Conservation (phyloP, 2,888 invertebrate species). For the Metalampra italica region DNA sequence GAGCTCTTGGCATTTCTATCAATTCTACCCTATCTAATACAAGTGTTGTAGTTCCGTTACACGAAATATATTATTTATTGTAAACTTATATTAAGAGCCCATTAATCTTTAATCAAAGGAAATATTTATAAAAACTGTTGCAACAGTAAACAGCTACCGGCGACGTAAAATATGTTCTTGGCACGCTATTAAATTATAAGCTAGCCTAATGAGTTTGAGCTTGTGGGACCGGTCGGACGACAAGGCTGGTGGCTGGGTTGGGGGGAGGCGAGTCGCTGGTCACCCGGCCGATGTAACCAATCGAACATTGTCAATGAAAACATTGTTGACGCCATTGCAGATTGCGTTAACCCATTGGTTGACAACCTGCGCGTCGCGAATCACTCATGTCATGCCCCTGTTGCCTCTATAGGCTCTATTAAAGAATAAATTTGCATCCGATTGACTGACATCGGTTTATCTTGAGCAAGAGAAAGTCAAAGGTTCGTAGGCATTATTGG, state of each 20-base stretch:
- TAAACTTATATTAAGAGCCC: constrained; percentile 4
- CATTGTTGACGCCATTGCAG: constrained; percentile 9
- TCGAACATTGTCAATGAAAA: constrained; percentile 10
- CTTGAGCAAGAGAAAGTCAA: constrained; percentile 6
- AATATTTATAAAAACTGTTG: constrained; percentile 11
- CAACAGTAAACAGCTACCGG: constrained; percentile 12
- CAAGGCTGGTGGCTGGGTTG: neutral
- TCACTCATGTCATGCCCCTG: neutral
- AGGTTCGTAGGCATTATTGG: neutral
- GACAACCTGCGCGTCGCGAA: constrained; percentile 2
- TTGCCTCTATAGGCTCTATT: neutral
- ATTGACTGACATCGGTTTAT: constrained; percentile 8
- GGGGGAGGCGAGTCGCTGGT: neutral
- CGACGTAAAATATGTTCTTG: constrained; percentile 10
- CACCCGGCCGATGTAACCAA: constrained; percentile 6
- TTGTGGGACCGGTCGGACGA: constrained; percentile 2
- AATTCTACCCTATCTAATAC: too few species aligned
- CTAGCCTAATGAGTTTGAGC: constrained; percentile 9
- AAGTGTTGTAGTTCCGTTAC: neutral
- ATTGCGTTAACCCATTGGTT: constrained; percentile 6
- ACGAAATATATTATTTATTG: neutral
- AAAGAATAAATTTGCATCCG: constrained; percentile 12
- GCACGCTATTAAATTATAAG: constrained; percentile 12
- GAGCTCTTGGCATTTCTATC: too few species aligned
- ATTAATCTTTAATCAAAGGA: constrained; percentile 7